These are phyloP conservation scores for Progne subis DNA, from an alignment of 2,113 vertebrate genomes.

Conservation along the genomic window DNA sequence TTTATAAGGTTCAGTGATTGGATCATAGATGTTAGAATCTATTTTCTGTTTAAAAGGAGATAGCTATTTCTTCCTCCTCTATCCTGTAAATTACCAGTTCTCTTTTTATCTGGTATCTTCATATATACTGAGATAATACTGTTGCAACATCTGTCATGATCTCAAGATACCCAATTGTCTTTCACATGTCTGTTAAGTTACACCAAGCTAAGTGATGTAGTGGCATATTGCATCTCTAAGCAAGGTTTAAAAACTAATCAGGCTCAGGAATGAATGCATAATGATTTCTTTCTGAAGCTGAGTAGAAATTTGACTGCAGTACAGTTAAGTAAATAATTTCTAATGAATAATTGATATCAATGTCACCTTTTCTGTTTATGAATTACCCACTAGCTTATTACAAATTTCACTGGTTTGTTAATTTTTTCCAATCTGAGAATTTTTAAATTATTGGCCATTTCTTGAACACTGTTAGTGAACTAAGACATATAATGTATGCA, in stretches of 20 bases:
- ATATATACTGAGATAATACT: background rate
- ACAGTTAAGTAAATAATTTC: slow-evolving; percentile 42
- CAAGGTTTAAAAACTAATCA: slow-evolving; percentile 45
- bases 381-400: background rate
- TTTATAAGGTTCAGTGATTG: background rate
- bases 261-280: background rate
- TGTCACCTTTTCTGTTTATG: slow-evolving; percentile 44
- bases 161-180: background rate
- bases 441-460: background rate
- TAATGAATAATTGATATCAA: slow-evolving; percentile 59
- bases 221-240: background rate
- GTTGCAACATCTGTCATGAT: background rate
- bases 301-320: slow-evolving; percentile 12
- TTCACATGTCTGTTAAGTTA: background rate
- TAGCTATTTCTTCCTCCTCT: background rate
- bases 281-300: background rate
- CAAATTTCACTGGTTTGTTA: background rate
- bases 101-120: background rate
- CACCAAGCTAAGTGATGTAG: background rate
- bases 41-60: background rate
- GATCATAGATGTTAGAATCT: background rate
- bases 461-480: background rate
- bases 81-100: background rate
- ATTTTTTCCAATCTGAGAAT: background rate
- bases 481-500: background rate